Conservation (phyloP, 2,888 invertebrate species). For the Lamellibrachia columna region DNA sequence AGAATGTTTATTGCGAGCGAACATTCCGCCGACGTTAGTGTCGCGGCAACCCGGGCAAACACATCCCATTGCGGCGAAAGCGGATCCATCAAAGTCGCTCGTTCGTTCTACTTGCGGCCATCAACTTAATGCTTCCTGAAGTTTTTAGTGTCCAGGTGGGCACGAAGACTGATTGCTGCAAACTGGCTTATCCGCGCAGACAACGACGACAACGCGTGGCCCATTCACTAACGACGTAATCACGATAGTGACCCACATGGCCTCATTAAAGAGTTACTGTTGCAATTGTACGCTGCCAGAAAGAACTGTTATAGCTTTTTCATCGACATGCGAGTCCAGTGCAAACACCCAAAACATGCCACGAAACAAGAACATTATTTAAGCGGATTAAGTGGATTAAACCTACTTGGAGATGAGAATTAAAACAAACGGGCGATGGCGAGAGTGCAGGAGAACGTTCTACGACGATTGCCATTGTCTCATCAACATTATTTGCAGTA, state of each 20-base stretch:
- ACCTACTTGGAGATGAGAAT: too few species aligned
- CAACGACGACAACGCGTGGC: neutral
- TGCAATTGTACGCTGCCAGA: neutral
- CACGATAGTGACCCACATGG: neutral
- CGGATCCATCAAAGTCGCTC: constrained; percentile 3
- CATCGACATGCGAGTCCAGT: too few species aligned
- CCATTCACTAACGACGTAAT: neutral
- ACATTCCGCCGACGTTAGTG: neutral
- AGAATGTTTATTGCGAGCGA: neutral
- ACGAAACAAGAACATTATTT: too few species aligned
- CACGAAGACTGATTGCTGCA: constrained; percentile 3
- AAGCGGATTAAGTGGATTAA: too few species aligned
- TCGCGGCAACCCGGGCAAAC: neutral
- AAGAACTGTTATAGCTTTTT: neutral
- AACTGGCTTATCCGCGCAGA: neutral
- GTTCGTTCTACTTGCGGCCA: neutral
- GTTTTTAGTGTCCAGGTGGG: constrained; percentile 6
- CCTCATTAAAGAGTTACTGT: neutral
- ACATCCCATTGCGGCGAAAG: neutral
- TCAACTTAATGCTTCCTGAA: constrained; percentile 16
- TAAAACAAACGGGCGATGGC: too few species aligned
- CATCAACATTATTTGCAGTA: too few species aligned
- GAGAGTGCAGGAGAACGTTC: too few species aligned
- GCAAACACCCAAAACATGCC: too few species aligned
- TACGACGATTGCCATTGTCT: too few species aligned